Evolutionary conservation across 1,140 invertebrate genomes (phyloP), one percentile per base, ranked within the genome.

Genomic region (Alviniconcha marisindica): DNA sequence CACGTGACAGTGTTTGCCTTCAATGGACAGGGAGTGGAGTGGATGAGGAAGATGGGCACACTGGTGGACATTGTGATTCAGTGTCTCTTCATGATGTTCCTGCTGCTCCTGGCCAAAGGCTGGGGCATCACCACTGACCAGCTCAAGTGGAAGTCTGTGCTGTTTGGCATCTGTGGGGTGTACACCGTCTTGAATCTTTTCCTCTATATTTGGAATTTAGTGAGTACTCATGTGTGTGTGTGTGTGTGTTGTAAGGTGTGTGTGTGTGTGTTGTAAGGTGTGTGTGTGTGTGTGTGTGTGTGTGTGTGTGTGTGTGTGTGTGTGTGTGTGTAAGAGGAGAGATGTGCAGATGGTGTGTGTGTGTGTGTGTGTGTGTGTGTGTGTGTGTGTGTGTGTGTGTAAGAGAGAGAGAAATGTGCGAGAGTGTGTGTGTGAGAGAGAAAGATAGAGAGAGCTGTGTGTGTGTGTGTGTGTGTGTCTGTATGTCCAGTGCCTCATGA

Each of bases 131-230:
- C 97, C 33, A 94, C 96, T 87, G 95, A 97, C 88, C 96, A 98
- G 93, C 94, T 99, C 56, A 96, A 96, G 83, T 96, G 96, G 94
- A 98, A 96, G 93, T 95, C 95, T 51, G 93, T 98, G 51, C 95
- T 99, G 21, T 97, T 98, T 94, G 95, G 96, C 38, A 96, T 99
- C 86, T 99, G 98, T 97, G 94, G 97, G 86, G 95, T 96, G 84
- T 99, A 99, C 93, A 96, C 97, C 73, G 95, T 97, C 83, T 96
- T 98, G 44, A 97, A 98, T 92, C 96, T 98, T 90, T 93, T 98
- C 56, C 94, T 99, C 2, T 99, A 98, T 94, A 96, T 98, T 78
- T 99, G 98, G 97, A 98, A 98, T 94, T 96, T 97, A 95, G 98
- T 99, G 94, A 95, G 95, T 91, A 81, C n/a, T 12, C 15, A 4